phyloP scores from a whole-genome alignment of 2,113 vertebrate genomes.

The Poeciliopsis turrubarensis region DNA sequence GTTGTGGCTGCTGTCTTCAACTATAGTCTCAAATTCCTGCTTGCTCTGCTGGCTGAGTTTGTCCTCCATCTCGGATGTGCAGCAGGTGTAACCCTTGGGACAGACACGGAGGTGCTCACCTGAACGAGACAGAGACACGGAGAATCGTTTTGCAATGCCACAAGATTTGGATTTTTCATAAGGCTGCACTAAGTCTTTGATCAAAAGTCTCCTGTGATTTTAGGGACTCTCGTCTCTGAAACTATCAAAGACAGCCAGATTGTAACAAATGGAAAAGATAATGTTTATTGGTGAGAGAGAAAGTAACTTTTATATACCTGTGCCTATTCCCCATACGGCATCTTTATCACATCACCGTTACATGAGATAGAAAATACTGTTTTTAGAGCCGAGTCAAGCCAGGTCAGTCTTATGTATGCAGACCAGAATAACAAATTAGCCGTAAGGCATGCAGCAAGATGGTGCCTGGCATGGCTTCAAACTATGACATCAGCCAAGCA shows the following conservation, averaged over 20 bases:
- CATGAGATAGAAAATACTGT: not conserved
- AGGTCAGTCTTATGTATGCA: not conserved
- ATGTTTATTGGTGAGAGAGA: slow-evolving; percentile 55
- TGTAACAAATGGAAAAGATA: slow-evolving; percentile 50
- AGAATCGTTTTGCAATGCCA: slow-evolving; percentile 24
- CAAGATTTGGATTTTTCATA: slow-evolving; percentile 48
- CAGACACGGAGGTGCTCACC: slow-evolving; percentile 96
- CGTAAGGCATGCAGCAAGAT: not conserved
- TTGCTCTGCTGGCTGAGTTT: slow-evolving; percentile 93
- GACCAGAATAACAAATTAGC: not conserved
- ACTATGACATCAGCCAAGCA: slow-evolving; percentile 7
- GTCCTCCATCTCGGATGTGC: slow-evolving; percentile 97
- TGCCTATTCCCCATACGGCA: not conserved
- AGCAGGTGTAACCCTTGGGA: slow-evolving; percentile 97
- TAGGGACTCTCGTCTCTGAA: slow-evolving; percentile 47
- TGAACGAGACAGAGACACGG: slow-evolving; percentile 67
- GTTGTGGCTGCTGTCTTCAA: slow-evolving; percentile 89
- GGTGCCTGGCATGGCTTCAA: not conserved
- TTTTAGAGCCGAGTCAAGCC: slow-evolving; percentile 6
- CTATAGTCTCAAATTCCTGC: slow-evolving; percentile 90
- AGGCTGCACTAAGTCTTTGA: slow-evolving; percentile 52
- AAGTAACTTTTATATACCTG: slow-evolving; percentile 17
- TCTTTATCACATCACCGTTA: not conserved
- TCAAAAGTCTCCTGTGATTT: slow-evolving; percentile 58
- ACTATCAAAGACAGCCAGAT: slow-evolving; percentile 50